Evolutionary conservation across 2,888 invertebrate genomes (phyloP).

Genomic region (Seira ritae): DNA sequence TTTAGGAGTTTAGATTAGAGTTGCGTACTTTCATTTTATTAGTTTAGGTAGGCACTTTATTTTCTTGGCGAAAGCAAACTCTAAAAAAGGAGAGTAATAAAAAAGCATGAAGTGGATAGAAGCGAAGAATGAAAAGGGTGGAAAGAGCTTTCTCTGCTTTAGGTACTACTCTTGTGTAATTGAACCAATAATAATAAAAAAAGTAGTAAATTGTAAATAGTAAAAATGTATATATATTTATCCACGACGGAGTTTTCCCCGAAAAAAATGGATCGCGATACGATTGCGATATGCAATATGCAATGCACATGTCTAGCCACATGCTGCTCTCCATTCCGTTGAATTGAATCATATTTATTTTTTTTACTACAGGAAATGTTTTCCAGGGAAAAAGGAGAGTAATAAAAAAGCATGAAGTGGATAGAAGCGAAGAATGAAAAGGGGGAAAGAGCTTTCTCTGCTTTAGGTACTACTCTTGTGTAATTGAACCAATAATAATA

Average conservation of each 20-base stretch:
- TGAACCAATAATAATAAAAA: conserved; percentile 2
- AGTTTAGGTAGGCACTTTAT: too few species aligned
- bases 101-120: background rate
- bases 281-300: background rate
- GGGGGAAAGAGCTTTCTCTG: conserved; percentile 1
- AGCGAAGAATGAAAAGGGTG: background rate
- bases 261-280: too few species aligned
- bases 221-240: background rate
- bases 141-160: conserved; percentile 1
- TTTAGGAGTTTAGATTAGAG: too few species aligned
- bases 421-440: background rate
- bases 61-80: background rate
- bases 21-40: too few species aligned
- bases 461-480: conserved; percentile 4
- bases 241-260: background rate
- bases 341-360: background rate
- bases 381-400: background rate
- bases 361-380: conserved; percentile 12
- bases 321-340: conserved; percentile 29
- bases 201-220: conserved; percentile 1
- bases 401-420: background rate
- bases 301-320: conserved; percentile 50
- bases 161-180: conserved; percentile 14
- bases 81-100: background rate
- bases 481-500: conserved; percentile 7